Conservation (phyloP, 2,797 vertebrate species). For the Moxostoma hubbsi region DNA sequence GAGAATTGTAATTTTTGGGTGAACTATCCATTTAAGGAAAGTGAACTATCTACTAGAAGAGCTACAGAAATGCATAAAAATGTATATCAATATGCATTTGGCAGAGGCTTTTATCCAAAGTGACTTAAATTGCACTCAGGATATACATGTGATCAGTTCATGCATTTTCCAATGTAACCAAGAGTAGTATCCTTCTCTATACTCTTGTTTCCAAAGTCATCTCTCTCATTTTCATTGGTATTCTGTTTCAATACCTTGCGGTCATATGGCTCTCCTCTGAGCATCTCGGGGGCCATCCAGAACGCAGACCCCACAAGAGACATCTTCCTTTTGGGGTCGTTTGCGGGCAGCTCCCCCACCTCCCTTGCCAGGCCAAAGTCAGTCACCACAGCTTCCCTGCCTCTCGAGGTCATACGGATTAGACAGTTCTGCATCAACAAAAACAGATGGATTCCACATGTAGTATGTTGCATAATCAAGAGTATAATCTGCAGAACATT, state of each 20-base stretch:
- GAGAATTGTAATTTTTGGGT: too few relatives aligned
- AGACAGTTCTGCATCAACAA: conserved; percentile 77
- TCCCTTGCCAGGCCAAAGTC: conserved; percentile 80
- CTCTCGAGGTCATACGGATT: conserved; percentile 67
- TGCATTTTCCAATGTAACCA: too few relatives aligned
- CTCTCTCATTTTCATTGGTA: not conserved
- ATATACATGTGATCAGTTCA: too few relatives aligned
- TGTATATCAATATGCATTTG: too few relatives aligned
- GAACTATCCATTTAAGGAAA: too few relatives aligned
- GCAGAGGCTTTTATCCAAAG: too few relatives aligned
- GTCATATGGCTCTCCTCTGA: conserved; percentile 79
- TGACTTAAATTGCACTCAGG: too few relatives aligned
- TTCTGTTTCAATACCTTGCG: conserved; percentile 70
- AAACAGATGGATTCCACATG: conserved; percentile 11
- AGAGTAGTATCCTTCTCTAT: too few relatives aligned
- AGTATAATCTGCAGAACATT: not conserved
- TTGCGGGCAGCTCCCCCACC: conserved; percentile 72
- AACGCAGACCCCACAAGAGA: conserved; percentile 81
- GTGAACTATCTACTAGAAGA: too few relatives aligned
- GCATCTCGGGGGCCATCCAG: conserved; percentile 84
- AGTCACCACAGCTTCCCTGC: conserved; percentile 75
- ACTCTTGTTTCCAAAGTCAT: not conserved
- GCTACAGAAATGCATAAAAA: too few relatives aligned
- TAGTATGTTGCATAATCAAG: not conserved
- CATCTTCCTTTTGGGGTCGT: conserved; percentile 74